A percentile compares a stretch with the other conserved stretches of the same genome.
Conservation (phyloP, 2,113 vertebrate species). For the Chlamydotis undulata region DNA sequence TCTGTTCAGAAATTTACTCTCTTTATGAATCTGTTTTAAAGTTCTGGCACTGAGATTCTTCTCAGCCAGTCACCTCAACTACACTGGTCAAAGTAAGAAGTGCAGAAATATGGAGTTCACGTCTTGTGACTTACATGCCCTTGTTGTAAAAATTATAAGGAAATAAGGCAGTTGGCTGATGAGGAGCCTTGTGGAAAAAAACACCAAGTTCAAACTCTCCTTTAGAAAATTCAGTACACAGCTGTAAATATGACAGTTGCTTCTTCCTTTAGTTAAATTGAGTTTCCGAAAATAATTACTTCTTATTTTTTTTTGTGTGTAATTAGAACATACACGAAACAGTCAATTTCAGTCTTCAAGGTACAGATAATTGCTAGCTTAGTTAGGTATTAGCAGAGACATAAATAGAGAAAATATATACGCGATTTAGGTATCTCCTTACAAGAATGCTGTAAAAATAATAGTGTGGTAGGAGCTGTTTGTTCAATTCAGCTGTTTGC, state of each 20-base stretch:
- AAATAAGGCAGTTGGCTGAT: background rate
- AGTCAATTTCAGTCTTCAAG: background rate
- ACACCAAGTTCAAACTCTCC: background rate
- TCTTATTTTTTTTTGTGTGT: background rate
- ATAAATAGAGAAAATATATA: background rate
- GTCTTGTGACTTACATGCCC: background rate
- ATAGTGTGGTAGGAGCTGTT: background rate
- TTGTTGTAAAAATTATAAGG: background rate
- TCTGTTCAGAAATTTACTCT: background rate
- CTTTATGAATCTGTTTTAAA: background rate
- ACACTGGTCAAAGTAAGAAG: background rate
- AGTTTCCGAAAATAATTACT: background rate
- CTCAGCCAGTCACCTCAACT: background rate
- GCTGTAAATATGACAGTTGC: background rate
- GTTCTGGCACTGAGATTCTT: background rate
- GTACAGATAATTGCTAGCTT: background rate
- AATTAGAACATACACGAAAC: background rate
- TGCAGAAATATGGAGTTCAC: background rate
- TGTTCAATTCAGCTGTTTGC: background rate
- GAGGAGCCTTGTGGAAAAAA: background rate
- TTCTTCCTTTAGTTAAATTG: background rate
- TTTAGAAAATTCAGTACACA: background rate
- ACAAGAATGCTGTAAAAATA: background rate
- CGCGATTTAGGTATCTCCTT: background rate
- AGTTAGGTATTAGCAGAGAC: background rate